Conservation (phyloP, 1,140 invertebrate species). For the Eupristina koningsbergeri region DNA sequence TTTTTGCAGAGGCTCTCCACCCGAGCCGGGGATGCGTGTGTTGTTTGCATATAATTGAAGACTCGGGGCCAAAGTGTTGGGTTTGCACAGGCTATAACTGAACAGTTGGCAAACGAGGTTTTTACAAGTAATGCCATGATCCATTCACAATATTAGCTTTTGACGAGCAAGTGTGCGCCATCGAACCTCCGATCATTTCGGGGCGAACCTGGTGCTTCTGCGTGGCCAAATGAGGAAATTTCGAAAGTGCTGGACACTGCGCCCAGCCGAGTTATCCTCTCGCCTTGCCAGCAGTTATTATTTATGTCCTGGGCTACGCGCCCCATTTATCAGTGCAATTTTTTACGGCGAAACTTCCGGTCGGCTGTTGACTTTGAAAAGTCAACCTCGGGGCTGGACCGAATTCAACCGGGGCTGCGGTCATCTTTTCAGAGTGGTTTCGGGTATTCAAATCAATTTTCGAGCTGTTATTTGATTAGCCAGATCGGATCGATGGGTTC, state of each 20-base stretch:
- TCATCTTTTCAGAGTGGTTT: not conserved
- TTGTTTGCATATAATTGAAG: not conserved
- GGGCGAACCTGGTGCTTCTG: too few species aligned
- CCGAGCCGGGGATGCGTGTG: not conserved
- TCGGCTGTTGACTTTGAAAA: not conserved
- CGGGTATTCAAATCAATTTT: not conserved
- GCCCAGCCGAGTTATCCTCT: not conserved
- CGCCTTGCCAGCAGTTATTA: not conserved
- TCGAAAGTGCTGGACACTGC: not conserved
- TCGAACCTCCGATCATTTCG: not conserved
- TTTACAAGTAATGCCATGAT: not conserved
- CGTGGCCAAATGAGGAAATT: not conserved
- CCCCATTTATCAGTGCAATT: not conserved
- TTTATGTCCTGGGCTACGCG: not conserved
- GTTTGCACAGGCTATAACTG: not conserved
- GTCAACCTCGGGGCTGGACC: not conserved
- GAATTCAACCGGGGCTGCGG: not conserved
- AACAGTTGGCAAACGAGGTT: not conserved
- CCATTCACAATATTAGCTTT: slow-evolving; percentile 4
- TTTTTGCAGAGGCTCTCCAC: too few species aligned
- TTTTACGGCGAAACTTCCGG: not conserved
- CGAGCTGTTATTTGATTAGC: slow-evolving; percentile 20
- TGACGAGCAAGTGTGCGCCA: not conserved
- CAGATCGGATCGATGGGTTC: not conserved
- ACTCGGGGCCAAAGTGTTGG: not conserved